Base-by-base conservation (phyloP, 1,140 invertebrate species). In the Halictus rubicundus region DNA sequence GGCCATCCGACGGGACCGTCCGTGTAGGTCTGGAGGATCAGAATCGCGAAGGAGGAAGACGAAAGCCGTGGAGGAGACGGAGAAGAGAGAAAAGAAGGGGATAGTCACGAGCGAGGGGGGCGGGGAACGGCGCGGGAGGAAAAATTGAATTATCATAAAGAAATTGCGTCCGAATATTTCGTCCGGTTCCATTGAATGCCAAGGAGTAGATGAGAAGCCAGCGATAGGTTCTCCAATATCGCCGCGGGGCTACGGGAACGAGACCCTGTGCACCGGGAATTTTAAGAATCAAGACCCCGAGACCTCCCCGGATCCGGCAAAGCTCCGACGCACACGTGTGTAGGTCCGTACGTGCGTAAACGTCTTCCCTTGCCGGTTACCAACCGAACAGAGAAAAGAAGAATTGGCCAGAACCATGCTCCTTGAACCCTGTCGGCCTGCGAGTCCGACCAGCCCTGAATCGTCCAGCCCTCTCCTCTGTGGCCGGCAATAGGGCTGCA, bases 61-160 rank as follows among this genome's bases (percentile, higher is more conserved):
- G 32, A 32, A 32, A 32, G 1, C 5, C 32, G 32, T 32, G 32
- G 32, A 32, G 5, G 32, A 32, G 32, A 32, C 32, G 32, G 5
- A 32, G 32, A 32, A 32, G 32, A 32, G 32, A 5, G 10, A 12
- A 23, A 16, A 12, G 32, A 21, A 5, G 27, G 27, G 19, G 42
- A 60, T 60, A 68, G 66, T 57, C 54, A 60, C 23, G 52, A 57
- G 52, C 81, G 37, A 64, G 60, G 77, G 16, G 42, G 42, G 37
- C 65, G 60, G 77, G 16, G 42, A 9, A 46, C 2, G 42, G 2
- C 10, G 42, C 42, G 42, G 42, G 42, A 46, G 42, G 79, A 87
- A 83, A 87, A 87, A 88, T 88, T 83, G 88, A 88, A 89, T 89
- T 89, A 89, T 89, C 88, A 89, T 89, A 89, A 88, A 87, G 87